Evolutionary conservation across 2,113 vertebrate genomes (phyloP).

Genomic region (Dipodomys merriami): DNA sequence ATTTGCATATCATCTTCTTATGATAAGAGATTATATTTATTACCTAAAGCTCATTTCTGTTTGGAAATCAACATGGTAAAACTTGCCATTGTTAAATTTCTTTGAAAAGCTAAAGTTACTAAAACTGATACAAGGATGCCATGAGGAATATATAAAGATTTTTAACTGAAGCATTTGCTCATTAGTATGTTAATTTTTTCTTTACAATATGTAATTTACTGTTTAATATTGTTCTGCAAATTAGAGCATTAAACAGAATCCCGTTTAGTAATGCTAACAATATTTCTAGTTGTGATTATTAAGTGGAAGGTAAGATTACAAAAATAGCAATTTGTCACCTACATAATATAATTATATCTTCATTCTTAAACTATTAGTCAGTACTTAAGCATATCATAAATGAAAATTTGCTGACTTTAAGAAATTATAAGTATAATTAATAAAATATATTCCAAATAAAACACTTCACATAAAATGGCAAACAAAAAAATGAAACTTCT

Average conservation of each 20-base stretch:
- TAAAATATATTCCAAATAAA: background rate
- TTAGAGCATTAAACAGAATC: constrained; percentile 47
- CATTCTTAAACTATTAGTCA: background rate
- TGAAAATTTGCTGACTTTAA: constrained; percentile 6
- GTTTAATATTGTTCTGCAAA: constrained; percentile 9
- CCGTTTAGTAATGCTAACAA: background rate
- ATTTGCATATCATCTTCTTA: background rate
- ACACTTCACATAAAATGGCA: background rate
- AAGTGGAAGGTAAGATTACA: constrained; percentile 54
- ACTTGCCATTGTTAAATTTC: background rate
- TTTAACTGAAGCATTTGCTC: constrained; percentile 49
- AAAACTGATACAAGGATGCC: background rate
- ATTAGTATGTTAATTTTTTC: constrained; percentile 59
- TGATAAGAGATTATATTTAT: background rate
- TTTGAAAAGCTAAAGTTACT: constrained; percentile 34
- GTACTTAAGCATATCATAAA: background rate
- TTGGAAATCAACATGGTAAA: background rate
- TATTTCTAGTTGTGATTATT: constrained; percentile 66
- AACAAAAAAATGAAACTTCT: background rate
- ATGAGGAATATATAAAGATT: background rate
- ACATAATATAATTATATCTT: constrained; percentile 61
- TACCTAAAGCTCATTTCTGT: constrained; percentile 10
- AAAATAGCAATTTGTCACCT: constrained; percentile 36
- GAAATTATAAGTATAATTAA: constrained; percentile 16
- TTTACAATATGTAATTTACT: constrained; percentile 22